These are phyloP conservation scores for Bufo gargarizans DNA, from an alignment of 2,113 vertebrate species.

Conservation along the genomic window DNA sequence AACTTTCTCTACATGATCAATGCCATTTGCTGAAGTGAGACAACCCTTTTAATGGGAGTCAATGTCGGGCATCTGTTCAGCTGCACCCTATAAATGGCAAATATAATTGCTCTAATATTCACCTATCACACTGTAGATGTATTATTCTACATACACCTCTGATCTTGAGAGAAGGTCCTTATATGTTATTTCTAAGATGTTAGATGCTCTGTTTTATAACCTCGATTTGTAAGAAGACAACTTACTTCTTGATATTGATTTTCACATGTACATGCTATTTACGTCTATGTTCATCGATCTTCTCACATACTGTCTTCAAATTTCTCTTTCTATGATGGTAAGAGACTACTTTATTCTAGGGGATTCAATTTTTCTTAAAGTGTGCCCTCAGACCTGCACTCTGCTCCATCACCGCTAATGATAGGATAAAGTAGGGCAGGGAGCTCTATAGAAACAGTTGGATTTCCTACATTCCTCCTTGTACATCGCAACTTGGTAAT, in stretches of 20 bases:
- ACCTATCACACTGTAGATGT: no score
- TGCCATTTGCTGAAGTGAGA: no score
- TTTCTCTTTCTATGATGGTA: background rate
- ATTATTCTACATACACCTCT: no score
- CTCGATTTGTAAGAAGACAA: background rate
- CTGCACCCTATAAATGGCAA: no score
- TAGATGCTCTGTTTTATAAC: background rate
- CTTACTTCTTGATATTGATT: background rate
- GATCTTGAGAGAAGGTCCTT: background rate
- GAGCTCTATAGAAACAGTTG: constrained; percentile 12
- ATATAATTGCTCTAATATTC: no score
- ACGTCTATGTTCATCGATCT: background rate
- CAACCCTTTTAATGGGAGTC: no score
- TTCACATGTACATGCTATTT: background rate
- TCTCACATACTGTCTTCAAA: background rate
- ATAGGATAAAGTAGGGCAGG: constrained; percentile 26
- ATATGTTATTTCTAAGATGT: background rate
- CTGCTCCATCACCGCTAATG: constrained; percentile 18
- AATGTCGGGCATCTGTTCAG: no score
- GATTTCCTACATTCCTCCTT: background rate
- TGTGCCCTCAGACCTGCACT: constrained; percentile 14
- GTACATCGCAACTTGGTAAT: background rate
- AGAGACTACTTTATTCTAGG: background rate
- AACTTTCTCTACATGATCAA: no score
- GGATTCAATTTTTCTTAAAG: constrained; percentile 20